Conservation (phyloP, 2,113 vertebrate genomes). For the Neofelis nebulosa region DNA sequence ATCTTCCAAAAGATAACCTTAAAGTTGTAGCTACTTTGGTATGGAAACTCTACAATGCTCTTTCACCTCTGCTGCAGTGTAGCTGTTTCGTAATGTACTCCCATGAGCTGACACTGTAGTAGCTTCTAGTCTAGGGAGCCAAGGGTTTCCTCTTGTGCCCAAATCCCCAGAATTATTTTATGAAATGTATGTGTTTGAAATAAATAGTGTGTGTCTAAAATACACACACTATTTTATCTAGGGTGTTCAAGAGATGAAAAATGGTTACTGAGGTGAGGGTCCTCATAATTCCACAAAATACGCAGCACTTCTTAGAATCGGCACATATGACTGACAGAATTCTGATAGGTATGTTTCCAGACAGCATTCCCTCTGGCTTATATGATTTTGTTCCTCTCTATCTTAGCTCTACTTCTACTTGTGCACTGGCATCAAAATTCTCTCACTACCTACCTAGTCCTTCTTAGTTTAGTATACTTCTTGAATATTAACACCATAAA, state of each 20-base stretch:
- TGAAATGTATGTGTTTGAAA: background rate
- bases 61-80: rapidly evolving
- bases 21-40: background rate
- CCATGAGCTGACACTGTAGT: background rate
- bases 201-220: too few species aligned
- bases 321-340: background rate
- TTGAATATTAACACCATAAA: background rate
- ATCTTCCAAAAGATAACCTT: background rate
- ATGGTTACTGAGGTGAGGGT: background rate
- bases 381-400: background rate
- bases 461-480: background rate
- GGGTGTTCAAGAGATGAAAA: background rate
- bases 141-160: background rate
- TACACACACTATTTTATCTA: background rate
- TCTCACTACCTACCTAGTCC: background rate
- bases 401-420: background rate
- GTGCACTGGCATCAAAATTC: background rate
- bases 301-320: background rate
- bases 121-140: background rate
- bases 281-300: background rate
- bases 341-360: background rate
- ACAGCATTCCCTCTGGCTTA: background rate
- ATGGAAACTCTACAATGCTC: background rate
- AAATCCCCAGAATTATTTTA: background rate
- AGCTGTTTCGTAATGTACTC: background rate